Percentiles rank a stretch among this genome's conserved stretches.
Conservation (phyloP, 2,113 vertebrate species). For the Clupea harengus region DNA sequence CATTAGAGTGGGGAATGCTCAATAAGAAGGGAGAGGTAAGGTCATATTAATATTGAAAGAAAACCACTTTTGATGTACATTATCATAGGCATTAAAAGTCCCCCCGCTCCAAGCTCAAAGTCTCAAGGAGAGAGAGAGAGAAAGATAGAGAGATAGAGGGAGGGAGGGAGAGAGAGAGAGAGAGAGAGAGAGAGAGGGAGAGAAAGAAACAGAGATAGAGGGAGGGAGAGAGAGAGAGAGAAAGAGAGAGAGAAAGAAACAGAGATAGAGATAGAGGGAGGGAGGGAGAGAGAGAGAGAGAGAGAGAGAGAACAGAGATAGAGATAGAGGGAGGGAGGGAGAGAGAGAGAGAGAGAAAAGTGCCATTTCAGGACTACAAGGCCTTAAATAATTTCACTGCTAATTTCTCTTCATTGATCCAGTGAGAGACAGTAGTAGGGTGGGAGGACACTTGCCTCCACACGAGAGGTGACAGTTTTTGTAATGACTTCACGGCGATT, state of each 20-base stretch:
- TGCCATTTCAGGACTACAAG: not conserved
- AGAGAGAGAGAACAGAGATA: not conserved
- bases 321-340: not conserved
- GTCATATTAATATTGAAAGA: constrained; percentile 15
- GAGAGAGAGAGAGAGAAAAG: not conserved
- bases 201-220: too few species aligned
- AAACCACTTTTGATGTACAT: not conserved
- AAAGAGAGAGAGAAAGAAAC: not conserved
- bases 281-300: not conserved
- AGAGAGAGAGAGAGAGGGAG: not conserved
- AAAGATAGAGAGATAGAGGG: not conserved
- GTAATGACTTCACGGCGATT: too few species aligned
- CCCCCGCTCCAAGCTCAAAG: not conserved
- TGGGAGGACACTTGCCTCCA: too few species aligned
- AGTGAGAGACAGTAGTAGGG: not conserved
- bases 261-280: too few species aligned
- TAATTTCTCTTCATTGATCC: not conserved
- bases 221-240: not conserved
- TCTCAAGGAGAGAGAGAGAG: not conserved
- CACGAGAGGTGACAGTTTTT: too few species aligned
- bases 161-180: not conserved
- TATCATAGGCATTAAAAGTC: constrained; percentile 6
- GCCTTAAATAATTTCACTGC: not conserved
- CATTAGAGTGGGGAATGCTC: constrained; percentile 2
- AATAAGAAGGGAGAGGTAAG: not conserved